Evolutionary conservation across 35 echinoderm and acorn worm genomes (phyloP), one percentile per base, ranked within the genome.

Genomic region (Eucidaris tribuloides): DNA sequence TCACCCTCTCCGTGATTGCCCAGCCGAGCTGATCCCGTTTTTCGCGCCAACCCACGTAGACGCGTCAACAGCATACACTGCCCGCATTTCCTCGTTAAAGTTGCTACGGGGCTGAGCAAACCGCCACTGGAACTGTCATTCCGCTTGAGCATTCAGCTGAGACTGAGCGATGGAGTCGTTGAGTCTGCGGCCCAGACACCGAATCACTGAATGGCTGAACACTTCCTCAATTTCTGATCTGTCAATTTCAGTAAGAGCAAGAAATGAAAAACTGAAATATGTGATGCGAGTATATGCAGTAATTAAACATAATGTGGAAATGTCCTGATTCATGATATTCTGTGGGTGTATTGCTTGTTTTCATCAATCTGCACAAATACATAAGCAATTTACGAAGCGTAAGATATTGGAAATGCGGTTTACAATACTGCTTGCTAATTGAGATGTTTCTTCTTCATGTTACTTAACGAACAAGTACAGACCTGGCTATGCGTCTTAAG

Each of bases 181-280:
- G 23, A 87, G 33, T 44, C 43, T 91, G 3, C 87, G 87, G 15
- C 88, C 88, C 83, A 48, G n/a, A 81, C 18, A 66, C 79, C 42
- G 58, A 79, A 24, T 60, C 18, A 96, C 58, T 34, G 37, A 35
- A n/a, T 90, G 31, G 19, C 78, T 78, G 59, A 96, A 96, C 58
- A 57, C 68, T 58, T 96, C 93, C 59, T 96, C 93, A 78, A 58
- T 62, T 29, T 96, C 93, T 35, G 93, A 96, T 57, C 93, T 96
- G 36, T 15, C n/a, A 45, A 68, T 48, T 35, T 45, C 31, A 60
- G 57, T 38, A 13, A n/a, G 41, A 54, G 27, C 41, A 79, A n/a
- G n/a, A n/a, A n/a, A n/a, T n/a, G n/a, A n/a, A n/a, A n/a, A n/a
- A n/a, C n/a, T n/a, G n/a, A n/a, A n/a, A n/a, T n/a, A n/a, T n/a